Percentiles rank a stretch among this genome's conserved stretches.
Conservation (phyloP, 2,797 vertebrate species). For the Fringilla coelebs region DNA sequence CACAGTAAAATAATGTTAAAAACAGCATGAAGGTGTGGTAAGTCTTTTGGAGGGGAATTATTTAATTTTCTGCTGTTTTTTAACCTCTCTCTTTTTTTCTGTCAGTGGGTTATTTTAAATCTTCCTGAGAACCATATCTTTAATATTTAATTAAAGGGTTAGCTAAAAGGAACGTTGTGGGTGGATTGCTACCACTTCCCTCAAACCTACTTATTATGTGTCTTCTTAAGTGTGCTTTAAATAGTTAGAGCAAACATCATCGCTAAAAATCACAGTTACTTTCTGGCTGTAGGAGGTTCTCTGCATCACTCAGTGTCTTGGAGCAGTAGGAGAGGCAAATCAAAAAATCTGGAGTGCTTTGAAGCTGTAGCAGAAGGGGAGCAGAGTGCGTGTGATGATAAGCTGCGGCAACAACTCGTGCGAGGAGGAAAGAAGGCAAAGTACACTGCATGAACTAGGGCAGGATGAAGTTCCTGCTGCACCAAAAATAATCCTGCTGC, state of each 20-base stretch:
- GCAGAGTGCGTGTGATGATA: background rate
- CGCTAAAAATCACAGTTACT: constrained; percentile 58
- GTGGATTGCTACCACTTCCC: constrained; percentile 61
- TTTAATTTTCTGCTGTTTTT: constrained; percentile 22
- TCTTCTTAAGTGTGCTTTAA: constrained; percentile 54
- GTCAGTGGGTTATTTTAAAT: constrained; percentile 54
- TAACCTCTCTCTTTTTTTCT: constrained; percentile 31
- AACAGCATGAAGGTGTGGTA: constrained; percentile 1
- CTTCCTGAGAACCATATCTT: constrained; percentile 50
- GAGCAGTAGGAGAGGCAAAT: constrained; percentile 41
- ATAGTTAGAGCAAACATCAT: constrained; percentile 56
- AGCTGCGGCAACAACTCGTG: background rate
- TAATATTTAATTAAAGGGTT: constrained; percentile 66
- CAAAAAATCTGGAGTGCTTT: constrained; percentile 39
- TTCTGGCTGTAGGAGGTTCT: constrained; percentile 60
- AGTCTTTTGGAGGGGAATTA: background rate
- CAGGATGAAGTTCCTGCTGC: background rate
- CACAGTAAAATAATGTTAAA: background rate
- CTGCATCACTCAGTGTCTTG: constrained; percentile 10
- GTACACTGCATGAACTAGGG: constrained; percentile 19
- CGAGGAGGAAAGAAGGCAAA: background rate
- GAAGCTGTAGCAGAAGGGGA: constrained; percentile 31
- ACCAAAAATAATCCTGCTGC: constrained; percentile 21
- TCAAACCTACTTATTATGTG: constrained; percentile 65
- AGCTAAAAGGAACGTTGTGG: constrained; percentile 46